Evolutionary conservation across 2,888 invertebrate genomes (phyloP), one percentile per base, ranked within the genome.

Genomic region (Thecophora atra): DNA sequence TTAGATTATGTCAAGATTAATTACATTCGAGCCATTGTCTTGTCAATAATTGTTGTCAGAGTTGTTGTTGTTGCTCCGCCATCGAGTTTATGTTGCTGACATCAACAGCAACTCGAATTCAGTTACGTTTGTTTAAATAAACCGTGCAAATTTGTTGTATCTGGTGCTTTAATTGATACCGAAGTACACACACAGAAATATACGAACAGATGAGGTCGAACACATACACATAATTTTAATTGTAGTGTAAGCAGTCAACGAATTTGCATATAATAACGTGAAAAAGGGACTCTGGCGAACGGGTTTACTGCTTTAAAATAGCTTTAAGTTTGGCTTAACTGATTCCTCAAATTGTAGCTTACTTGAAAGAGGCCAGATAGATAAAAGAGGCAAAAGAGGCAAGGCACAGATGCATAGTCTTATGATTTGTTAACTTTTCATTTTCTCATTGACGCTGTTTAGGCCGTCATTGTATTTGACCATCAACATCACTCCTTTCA

Each of bases 1-100:
- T 78, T 76, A 78, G 77, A 78, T 78, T 77, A 78, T 77, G 77
- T 78, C 78, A 78, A 77, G 78, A 78, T 78, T 78, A 78, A 78
- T 78, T 78, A 78, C 77, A 76, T 77, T 78, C 76, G 75, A 75
- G 73, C 77, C 76, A 78, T 78, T 78, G 78, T 78, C 77, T 75
- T 78, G 78, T 77, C 78, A 78, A 78, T 78, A 78, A 78, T 78
- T 77, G 77, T 78, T 76, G 75, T 75, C 74, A 21, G 28, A 19
- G 62, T 37, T 28, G 47, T 26, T 58, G 68, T 21, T 68, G 47
- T 28, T 56, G 68, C 24, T 51, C 17, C 28, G 60, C 58, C 13
- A 28, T 8, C 42, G 62, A 70, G 62, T 62, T 60, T 62, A 70
- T 70, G 70, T 62, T 62, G 70, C 54, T 51, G 62, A 70, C 70